phyloP scores from a whole-genome alignment of 2,797 vertebrate species.

The Mormyrus hasselquistii region DNA sequence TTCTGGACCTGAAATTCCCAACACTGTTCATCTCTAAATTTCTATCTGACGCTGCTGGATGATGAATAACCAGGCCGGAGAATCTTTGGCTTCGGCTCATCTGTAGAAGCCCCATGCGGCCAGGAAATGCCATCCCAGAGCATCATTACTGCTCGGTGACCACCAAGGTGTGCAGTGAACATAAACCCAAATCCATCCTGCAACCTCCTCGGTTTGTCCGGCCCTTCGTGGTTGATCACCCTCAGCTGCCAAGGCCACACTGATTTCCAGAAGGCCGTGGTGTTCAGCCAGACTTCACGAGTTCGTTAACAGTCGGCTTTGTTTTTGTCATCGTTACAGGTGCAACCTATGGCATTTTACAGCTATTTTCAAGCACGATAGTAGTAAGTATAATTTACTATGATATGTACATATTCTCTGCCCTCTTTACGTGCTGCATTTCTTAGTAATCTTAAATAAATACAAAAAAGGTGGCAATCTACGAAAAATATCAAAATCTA shows the following conservation, averaged over 20 bases:
- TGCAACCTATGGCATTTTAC: conserved; percentile 86
- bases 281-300: background rate
- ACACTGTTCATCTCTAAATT: background rate
- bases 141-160: background rate
- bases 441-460: background rate
- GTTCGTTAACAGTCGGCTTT: background rate
- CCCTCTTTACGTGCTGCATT: background rate
- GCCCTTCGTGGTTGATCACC: background rate
- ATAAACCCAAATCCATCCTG: background rate
- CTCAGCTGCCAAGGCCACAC: background rate
- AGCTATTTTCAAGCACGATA: conserved; percentile 83
- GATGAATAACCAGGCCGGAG: background rate
- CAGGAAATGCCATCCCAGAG: background rate
- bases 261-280: background rate
- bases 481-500: background rate
- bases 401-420: background rate
- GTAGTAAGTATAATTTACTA: conserved; percentile 74
- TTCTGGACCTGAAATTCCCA: no score
- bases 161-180: background rate
- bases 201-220: background rate
- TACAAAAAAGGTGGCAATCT: background rate
- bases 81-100: background rate
- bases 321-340: conserved; percentile 57
- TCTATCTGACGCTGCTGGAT: background rate
- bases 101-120: background rate